phyloP scores from a whole-genome alignment of 2,888 invertebrate species.

The Branchellion lobata region DNA sequence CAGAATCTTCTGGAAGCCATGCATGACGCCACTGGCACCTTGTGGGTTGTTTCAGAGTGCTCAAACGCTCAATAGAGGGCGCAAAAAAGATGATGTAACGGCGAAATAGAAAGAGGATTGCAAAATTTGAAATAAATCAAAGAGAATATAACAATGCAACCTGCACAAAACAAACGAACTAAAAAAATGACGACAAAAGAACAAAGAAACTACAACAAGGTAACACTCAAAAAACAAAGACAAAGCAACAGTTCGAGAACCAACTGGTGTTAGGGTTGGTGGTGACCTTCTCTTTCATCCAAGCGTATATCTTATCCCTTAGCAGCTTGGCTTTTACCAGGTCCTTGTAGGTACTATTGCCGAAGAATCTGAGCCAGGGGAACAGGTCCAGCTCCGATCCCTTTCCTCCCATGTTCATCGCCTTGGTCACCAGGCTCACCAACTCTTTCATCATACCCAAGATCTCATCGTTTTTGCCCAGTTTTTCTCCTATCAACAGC shows the following conservation, averaged over 20 bases:
- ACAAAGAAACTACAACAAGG: no score
- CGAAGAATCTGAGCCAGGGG: slow-evolving; percentile 53
- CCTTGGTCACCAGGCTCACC: slow-evolving; percentile 38
- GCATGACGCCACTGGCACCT: slow-evolving; percentile 39
- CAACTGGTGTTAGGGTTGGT: slow-evolving; percentile 19
- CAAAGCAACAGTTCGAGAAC: no score
- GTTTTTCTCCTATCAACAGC: slow-evolving; percentile 45
- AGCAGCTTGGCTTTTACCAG: slow-evolving; percentile 53
- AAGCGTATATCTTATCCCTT: slow-evolving; percentile 51
- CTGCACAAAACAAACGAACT: no score
- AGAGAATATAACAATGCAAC: no score
- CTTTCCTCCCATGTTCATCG: slow-evolving; percentile 46
- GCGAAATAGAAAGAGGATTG: no score
- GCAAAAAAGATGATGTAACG: no score
- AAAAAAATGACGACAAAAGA: no score
- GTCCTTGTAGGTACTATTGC: slow-evolving; percentile 51
- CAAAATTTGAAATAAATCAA: no score
- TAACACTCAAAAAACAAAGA: no score
- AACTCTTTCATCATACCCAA: slow-evolving; percentile 37
- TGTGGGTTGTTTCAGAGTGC: no score
- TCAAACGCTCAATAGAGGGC: no score
- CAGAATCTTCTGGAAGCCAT: slow-evolving; percentile 33
- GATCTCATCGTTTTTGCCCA: slow-evolving; percentile 16
- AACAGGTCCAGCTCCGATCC: slow-evolving; percentile 55
- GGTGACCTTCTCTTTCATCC: slow-evolving; percentile 38